phyloP scores from a whole-genome alignment of 2,113 vertebrate genomes.

The Athene noctua region DNA sequence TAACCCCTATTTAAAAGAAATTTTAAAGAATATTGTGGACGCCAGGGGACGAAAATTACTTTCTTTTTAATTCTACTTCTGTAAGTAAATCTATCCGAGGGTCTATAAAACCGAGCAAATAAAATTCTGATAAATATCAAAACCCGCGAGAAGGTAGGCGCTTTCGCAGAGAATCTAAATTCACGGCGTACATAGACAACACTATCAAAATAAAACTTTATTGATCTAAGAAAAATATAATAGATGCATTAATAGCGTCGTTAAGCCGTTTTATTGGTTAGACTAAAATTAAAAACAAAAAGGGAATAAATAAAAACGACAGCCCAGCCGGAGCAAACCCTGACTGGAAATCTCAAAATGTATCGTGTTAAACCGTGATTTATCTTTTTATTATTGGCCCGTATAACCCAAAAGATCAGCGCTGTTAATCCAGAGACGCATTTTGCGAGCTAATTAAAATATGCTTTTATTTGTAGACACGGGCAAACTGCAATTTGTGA shows the following conservation, averaged over 20 bases:
- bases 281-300: conserved; percentile 60
- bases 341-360: conserved; percentile 30
- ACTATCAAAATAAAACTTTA: conserved; percentile 63
- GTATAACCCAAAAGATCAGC: conserved; percentile 54
- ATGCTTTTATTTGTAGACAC: conserved; percentile 54
- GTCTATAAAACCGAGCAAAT: conserved; percentile 49
- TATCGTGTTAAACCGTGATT: conserved; percentile 38
- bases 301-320: conserved; percentile 47
- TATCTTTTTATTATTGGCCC: conserved; percentile 52
- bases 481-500: conserved; percentile 21
- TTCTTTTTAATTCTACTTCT: conserved; percentile 39
- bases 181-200: background rate
- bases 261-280: conserved; percentile 57
- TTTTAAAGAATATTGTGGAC: conserved; percentile 60
- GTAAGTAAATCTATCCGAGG: conserved; percentile 35
- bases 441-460: conserved; percentile 62
- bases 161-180: conserved; percentile 5
- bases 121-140: conserved; percentile 52
- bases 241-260: conserved; percentile 57
- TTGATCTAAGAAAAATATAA: conserved; percentile 65
- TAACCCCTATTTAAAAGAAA: conserved; percentile 61
- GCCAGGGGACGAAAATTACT: conserved; percentile 32
- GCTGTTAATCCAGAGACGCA: conserved; percentile 43
- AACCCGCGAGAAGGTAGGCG: background rate
- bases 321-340: conserved; percentile 17